Base-by-base conservation (phyloP, 2,797 vertebrate species). In the Pampus argenteus region DNA sequence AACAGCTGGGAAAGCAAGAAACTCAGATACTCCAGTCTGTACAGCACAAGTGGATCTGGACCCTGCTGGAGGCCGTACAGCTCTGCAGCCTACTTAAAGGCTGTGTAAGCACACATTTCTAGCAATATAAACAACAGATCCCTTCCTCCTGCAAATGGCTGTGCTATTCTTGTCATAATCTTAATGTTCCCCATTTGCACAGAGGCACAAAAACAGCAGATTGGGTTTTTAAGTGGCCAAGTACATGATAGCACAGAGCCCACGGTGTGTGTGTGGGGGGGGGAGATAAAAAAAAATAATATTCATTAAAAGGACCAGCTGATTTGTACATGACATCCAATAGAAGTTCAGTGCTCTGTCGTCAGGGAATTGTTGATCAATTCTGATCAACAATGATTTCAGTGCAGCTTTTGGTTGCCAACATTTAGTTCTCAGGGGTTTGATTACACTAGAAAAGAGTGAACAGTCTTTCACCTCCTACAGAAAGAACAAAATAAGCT, bases 401-500 rank as follows among this genome's bases (percentile, higher is more conserved):
- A 52, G 6, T 58, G 47, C 57, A 54, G 69, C 62, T 22, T 71
- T 38, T 47, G 68, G 54, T 66, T 59, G 50, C 76, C 79, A 85
- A 65, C 75, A 52, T 84, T 79, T 75, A 4, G 76, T 93, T 94
- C 93, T 92, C 93, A 93, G 84, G 84, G 88, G 84, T 91, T 93
- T 88, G 88, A 93, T 93, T 94, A 91, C 91, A 90, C 64, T 45
- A 78, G 80, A 80, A 76, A 87, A 88, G 79, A 87, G 73, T 20
- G 58, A 74, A 64, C 50, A 69, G 69, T 78, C 82, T 82, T 83
- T 89, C 82, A 64, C 81, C 81, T 77, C 78, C 78, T 56, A 74
- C 54, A 86, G 83, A 91, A 82, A 75, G 62, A 79, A 76, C 14
- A 5, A 81, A 85, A 79, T 74, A 69, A 73, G 71, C 71, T 74